A percentile compares a stretch with the other conserved stretches of the same genome.
Evolutionary conservation across 2,797 vertebrate genomes (phyloP).

Genomic region (Pelochelys cantorii): DNA sequence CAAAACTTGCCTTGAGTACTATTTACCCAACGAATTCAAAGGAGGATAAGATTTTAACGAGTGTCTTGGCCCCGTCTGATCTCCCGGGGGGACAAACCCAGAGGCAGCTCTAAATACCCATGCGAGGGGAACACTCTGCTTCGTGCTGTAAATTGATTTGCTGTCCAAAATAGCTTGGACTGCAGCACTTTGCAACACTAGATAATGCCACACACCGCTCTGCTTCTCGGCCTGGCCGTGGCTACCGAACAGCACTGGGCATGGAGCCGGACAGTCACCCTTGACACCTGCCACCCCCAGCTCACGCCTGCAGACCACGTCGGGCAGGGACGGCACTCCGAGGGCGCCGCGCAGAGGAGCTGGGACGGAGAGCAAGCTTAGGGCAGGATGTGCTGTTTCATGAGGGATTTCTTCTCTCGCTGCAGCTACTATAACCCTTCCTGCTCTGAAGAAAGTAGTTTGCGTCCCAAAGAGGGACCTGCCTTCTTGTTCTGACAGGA

Average conservation of each 20-base stretch:
- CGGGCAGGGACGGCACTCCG: conserved; percentile 2
- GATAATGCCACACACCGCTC: not conserved
- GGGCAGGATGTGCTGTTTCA: not conserved
- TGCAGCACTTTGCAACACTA: conserved; percentile 22
- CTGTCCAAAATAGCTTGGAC: not conserved
- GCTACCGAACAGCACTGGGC: conserved; percentile 26
- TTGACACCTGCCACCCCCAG: conserved; percentile 18
- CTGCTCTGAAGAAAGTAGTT: conserved; percentile 54
- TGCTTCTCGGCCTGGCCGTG: conserved; percentile 24
- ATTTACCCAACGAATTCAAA: not conserved
- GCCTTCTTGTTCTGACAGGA: conserved; percentile 42
- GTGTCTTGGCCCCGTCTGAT: not conserved
- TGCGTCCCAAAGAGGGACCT: conserved; percentile 44
- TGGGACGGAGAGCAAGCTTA: not conserved
- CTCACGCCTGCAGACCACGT: conserved; percentile 22
- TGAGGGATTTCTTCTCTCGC: conserved; percentile 62
- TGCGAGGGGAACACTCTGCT: not conserved
- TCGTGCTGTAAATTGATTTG: not conserved
- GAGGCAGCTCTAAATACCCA: not conserved
- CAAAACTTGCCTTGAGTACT: not conserved
- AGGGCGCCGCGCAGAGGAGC: not conserved
- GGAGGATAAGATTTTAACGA: not conserved
- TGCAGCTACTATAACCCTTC: conserved; percentile 49
- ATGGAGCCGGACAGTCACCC: conserved; percentile 19
- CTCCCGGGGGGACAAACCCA: not conserved